phyloP scores from a whole-genome alignment of 2,888 invertebrate genomes.

The Notodromas monacha region DNA sequence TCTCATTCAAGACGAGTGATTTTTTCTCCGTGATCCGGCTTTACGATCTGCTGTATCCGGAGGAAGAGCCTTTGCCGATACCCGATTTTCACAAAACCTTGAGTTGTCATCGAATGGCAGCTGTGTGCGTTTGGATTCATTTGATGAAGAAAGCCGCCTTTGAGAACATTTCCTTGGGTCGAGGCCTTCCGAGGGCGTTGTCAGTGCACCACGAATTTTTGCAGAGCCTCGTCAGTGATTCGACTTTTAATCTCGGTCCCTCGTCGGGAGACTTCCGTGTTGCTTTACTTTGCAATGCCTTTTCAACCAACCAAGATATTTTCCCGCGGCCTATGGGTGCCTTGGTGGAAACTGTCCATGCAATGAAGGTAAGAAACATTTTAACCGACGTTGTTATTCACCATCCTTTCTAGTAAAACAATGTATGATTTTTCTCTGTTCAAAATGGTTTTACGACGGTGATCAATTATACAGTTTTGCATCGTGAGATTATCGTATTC shows the following conservation, averaged over 20 bases:
- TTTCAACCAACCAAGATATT: slow-evolving; percentile 66
- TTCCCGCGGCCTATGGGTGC: slow-evolving; percentile 72
- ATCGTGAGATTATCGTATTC: too few species aligned
- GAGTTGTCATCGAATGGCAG: slow-evolving; percentile 65
- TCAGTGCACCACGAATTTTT: slow-evolving; percentile 45
- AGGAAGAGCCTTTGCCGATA: slow-evolving; percentile 49
- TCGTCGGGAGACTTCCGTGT: slow-evolving; percentile 63
- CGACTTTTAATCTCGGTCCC: slow-evolving; percentile 9
- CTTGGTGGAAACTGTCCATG: slow-evolving; percentile 47
- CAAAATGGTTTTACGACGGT: too few species aligned
- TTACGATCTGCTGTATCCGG: slow-evolving; percentile 68
- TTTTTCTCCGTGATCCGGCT: slow-evolving; percentile 62
- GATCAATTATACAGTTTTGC: too few species aligned
- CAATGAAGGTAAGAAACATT: too few species aligned
- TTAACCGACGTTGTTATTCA: too few species aligned
- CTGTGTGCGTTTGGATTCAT: slow-evolving; percentile 87
- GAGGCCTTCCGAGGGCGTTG: slow-evolving; percentile 42
- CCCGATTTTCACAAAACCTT: slow-evolving; percentile 59
- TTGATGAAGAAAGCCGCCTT: slow-evolving; percentile 65
- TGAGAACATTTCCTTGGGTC: slow-evolving; percentile 36
- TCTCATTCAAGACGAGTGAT: slow-evolving; percentile 36
- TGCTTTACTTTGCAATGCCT: slow-evolving; percentile 71
- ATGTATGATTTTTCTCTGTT: too few species aligned
- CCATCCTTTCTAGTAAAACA: too few species aligned
- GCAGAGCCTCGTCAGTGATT: slow-evolving; percentile 10